Base-by-base conservation (phyloP, 2,888 invertebrate genomes). In the Disparrhopalites patrizii region DNA sequence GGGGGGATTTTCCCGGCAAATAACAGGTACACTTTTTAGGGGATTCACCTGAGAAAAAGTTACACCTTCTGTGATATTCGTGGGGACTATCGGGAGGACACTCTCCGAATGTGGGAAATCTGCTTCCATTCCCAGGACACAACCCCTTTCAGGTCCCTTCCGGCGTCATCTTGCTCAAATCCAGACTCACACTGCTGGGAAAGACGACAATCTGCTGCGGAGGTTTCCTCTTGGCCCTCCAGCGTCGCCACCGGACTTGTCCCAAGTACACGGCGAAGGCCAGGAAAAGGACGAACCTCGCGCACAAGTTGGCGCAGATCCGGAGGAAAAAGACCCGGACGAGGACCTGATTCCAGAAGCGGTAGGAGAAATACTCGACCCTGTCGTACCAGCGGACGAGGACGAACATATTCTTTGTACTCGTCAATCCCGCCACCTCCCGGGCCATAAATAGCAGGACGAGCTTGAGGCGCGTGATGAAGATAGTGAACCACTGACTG, bases 391-490 rank as follows among this genome's bases (percentile, higher is more conserved):
- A 70, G 23, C 57, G 66, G 68, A 73, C 66, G 33, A 69, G 30
- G 13, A 52, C 51, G 20, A 54, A 55, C 51, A 72, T 50, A 61
- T 70, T 58, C 31, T 67, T 67, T 51, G 69, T 69, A 28, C 68
- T 67, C n/a, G 67, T 62, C 7, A 72, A 33, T 52, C 64, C 60
- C 54, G 70, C 73, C 8, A 73, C 67, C 58, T 72, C 66, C 52
- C 60, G 65, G n/a, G 68, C 58, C 70, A 73, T 72, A 47, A 73
- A 73, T 0, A 72, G 62, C 25, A 73, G 61, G 55, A 73, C 40
- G 10, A 70, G 62, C 47, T 72, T 70, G 5, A 72, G 69, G 30
- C 72, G 51, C n/a, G 65, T 38, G n/a, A 65, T 27, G 36, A 56
- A 65, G 27, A 58, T 36, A 7, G 57, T 65, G 23, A 56, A 65